Evolutionary conservation across 2,797 vertebrate genomes (phyloP), one percentile per base, ranked within the genome.

Genomic region (Periparus ater): DNA sequence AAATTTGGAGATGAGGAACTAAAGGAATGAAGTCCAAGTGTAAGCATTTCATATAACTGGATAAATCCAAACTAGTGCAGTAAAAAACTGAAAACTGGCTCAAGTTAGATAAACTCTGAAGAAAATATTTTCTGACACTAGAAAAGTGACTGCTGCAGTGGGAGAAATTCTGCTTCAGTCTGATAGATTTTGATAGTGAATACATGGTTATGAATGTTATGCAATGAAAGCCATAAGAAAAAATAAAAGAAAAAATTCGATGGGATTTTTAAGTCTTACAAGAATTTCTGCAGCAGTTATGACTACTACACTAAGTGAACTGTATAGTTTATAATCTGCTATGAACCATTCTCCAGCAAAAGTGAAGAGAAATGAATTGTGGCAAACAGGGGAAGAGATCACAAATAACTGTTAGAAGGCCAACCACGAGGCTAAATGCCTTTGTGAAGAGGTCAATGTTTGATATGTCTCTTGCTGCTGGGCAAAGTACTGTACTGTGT

Each of bases 181-280:
- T 89, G 94, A 77, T 38, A 61, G 30, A 96, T 93, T 95, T 92
- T 91, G 97, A 89, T 89, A 71, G 40, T 30, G 85, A 94, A 91
- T 86, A 83, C 65, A 74, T 61, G 83, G 18, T 27, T 82, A 17
- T 62, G 42, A 85, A 94, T 40, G 11, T 2, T 25, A 10, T 17
- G 17, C 9, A 47, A 10, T 67, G 44, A 79, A 93, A 91, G 13
- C 10, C 48, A 84, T 42, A 89, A 66, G 58, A 12, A 53, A 82
- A 48, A 19, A 72, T n/a, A 68, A 85, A 62, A 68, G 7, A 70
- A 50, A 70, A 71, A 30, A 9, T 89, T 78, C 36, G 54, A 10
- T 63, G 36, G 19, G 53, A 25, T 77, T 89, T 85, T 82, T 6
- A 85, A 89, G 54, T 40, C 68, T 65, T 79, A 25, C 10, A 26